Conservation (phyloP, 2,113 vertebrate species). For the Semicossyphus pulcher region DNA sequence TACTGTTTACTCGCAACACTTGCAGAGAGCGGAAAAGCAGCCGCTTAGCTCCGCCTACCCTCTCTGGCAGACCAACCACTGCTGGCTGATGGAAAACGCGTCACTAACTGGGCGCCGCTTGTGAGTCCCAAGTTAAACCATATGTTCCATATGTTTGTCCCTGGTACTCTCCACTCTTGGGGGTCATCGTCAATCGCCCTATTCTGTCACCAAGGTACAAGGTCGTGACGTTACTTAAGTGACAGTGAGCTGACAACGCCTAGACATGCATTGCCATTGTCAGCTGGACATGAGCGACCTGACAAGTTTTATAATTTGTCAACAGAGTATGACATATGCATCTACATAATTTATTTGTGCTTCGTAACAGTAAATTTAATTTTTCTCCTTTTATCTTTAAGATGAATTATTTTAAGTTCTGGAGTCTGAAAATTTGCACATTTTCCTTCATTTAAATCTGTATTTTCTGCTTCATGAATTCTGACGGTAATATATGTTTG, state of each 20-base stretch:
- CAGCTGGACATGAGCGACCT: background rate
- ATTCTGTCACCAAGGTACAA: background rate
- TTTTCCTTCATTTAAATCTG: background rate
- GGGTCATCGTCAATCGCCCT: background rate
- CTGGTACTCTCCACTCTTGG: no score
- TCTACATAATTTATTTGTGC: background rate
- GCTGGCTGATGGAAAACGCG: no score
- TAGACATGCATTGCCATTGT: background rate
- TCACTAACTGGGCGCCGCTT: no score
- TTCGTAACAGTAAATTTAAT: no score
- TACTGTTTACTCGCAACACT: no score
- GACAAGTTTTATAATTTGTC: background rate
- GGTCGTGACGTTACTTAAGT: background rate
- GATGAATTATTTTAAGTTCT: background rate
- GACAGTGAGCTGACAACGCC: background rate
- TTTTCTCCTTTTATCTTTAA: background rate
- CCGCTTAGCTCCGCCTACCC: no score
- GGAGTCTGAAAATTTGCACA: background rate
- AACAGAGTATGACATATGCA: background rate
- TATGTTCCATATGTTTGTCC: no score
- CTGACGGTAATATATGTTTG: background rate
- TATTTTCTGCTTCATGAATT: background rate
- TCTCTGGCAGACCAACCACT: no score
- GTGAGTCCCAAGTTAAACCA: no score
- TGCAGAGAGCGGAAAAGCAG: no score